These are phyloP conservation scores for Silvanus unidentatus DNA, from an alignment of 2,888 invertebrate genomes.

Conservation along the genomic window DNA sequence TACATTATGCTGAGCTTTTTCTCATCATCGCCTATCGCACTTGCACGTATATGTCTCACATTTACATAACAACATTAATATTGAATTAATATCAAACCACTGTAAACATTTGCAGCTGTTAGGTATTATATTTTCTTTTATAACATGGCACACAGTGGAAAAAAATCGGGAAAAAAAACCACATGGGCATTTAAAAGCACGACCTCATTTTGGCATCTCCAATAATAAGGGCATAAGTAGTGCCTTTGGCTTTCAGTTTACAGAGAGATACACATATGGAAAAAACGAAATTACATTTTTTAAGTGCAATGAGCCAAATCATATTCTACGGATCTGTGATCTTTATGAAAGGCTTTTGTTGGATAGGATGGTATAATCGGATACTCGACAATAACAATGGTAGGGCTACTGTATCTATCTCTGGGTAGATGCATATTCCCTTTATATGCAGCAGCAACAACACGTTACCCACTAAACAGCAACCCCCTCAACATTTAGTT, in stretches of 20 bases:
- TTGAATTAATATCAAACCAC: slow-evolving; percentile 19
- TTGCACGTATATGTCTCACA: slow-evolving; percentile 3
- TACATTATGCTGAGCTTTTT: neutral
- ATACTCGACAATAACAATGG: slow-evolving; percentile 38
- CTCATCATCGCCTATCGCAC: slow-evolving; percentile 5
- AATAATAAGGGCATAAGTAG: too few relatives aligned
- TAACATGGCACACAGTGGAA: slow-evolving; percentile 4
- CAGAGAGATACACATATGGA: slow-evolving; percentile 10
- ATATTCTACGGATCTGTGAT: slow-evolving; percentile 44
- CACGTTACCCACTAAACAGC: too few relatives aligned
- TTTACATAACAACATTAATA: slow-evolving; percentile 25
- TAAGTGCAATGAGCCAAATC: slow-evolving; percentile 46
- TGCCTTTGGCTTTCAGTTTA: too few relatives aligned
- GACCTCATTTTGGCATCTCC: slow-evolving; percentile 32
- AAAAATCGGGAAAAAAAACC: slow-evolving; percentile 30
- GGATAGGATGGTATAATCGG: slow-evolving; percentile 40
- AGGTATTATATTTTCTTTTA: too few relatives aligned
- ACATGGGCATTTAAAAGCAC: slow-evolving; percentile 23
- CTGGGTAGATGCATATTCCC: slow-evolving; percentile 18
- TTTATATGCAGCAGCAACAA: too few relatives aligned
- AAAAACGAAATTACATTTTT: slow-evolving; percentile 43
- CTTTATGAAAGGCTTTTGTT: slow-evolving; percentile 41
- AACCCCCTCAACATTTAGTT: too few relatives aligned
- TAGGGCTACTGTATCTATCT: slow-evolving; percentile 38
- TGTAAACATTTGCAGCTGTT: slow-evolving; percentile 7